Evolutionary conservation across 2,888 invertebrate species (phyloP), one percentile per base, ranked within the genome.

Genomic region (Cheilosia pagana): DNA sequence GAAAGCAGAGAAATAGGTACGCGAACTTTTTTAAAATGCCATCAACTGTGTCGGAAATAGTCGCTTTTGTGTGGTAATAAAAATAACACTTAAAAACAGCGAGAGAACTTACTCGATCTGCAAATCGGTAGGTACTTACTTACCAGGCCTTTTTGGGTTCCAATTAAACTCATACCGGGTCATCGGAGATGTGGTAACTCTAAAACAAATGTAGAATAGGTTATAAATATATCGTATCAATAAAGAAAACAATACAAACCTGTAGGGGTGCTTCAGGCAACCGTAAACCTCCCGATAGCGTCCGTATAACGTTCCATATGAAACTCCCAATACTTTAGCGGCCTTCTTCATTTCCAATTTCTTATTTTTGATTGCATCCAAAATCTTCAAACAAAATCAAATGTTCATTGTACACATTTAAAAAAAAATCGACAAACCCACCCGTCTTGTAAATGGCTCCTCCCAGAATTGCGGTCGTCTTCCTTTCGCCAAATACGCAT

Each of bases 301-400:
- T 2, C 97, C 97, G 91, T 98, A 97, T 7, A 98, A 93, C 0
- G 97, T 97, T 5, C 97, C 97, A 92, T 98, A 98, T 57, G 97
- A 97, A 0, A 98, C 97, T 1, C 97, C 97, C 57, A 97, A 93
- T 75, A 98, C 94, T 91, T 97, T 97, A 2, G 97, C 97, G 2
- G 97, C 97, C 87, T 96, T 96, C 92, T 98, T 98, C 97, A 98
- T 97, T 92, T 98, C 97, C 89, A 98, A 92, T 93, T 97, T 97
- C 92, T 97, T 97, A 86, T 96, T 95, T 89, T 97, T 95, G 31
- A 97, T 97, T 19, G 96, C 96, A 90, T 97, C 97, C 95, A 97
- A 96, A 50, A 97, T 94, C 94, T 94, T 88, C 0, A 81, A 83
- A 59, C 12, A n/a, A 50, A 50, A 50, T 16, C 4, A 1, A 45